Conservation (phyloP, 1,140 invertebrate species). For the Drosophila sp. region DNA sequence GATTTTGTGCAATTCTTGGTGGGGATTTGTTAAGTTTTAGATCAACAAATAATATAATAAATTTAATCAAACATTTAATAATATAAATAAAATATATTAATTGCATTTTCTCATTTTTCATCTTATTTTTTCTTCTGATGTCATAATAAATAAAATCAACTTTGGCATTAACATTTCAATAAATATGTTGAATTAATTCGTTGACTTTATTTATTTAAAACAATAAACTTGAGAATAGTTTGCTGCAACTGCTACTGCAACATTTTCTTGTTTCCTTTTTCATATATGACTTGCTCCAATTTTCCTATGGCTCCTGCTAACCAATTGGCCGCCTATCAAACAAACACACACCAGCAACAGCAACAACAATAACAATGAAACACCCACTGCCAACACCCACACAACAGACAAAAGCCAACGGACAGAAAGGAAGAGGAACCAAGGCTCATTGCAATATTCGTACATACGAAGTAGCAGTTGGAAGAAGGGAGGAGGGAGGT, state of each 20-base stretch:
- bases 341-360: slow-evolving; percentile 6
- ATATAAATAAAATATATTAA: slow-evolving; percentile 15
- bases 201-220: background rate
- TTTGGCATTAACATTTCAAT: background rate
- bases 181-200: background rate
- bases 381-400: slow-evolving; percentile 57
- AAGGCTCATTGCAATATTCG: background rate
- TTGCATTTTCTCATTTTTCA: background rate
- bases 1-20: slow-evolving; percentile 19
- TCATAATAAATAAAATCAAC: background rate
- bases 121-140: background rate
- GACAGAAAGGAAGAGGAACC: slow-evolving; percentile 15
- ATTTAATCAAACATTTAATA: background rate
- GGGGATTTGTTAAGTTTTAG: slow-evolving; percentile 1
- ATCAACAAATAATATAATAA: background rate
- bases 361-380: slow-evolving; percentile 30
- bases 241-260: background rate
- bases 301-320: slow-evolving; percentile 35
- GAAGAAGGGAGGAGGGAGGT: background rate
- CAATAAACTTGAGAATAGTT: background rate
- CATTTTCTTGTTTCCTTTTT: background rate
- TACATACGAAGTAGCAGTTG: background rate
- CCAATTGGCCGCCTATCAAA: slow-evolving; percentile 37
- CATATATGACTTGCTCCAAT: slow-evolving; percentile 25
- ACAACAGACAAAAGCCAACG: slow-evolving; percentile 41